These are phyloP conservation scores for Chironomus riparius DNA, from an alignment of 2,888 invertebrate genomes.

Conservation along the genomic window DNA sequence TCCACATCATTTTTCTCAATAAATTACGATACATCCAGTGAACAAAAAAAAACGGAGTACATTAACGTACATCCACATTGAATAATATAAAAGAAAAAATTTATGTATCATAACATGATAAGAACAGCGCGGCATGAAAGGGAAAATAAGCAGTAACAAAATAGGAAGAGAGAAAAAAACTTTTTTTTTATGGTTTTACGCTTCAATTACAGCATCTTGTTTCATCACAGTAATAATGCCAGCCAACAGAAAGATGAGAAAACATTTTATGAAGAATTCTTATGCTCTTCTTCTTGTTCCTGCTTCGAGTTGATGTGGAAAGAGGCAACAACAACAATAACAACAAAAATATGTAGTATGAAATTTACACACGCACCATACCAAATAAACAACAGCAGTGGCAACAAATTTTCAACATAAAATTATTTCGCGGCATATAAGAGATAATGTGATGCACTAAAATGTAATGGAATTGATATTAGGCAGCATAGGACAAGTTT, in stretches of 20 bases:
- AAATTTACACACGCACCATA: background rate
- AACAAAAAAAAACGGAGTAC: background rate
- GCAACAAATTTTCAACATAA: background rate
- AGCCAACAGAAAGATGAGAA: background rate
- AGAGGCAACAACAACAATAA: no score
- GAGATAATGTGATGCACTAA: background rate
- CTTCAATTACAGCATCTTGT: slow-evolving; percentile 14
- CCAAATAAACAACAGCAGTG: background rate
- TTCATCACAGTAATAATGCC: background rate
- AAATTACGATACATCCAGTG: no score
- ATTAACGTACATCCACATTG: background rate
- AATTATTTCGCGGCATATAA: background rate
- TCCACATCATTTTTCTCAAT: no score
- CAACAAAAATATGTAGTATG: background rate
- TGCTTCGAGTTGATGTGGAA: background rate
- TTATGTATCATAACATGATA: slow-evolving; percentile 16
- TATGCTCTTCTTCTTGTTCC: background rate
- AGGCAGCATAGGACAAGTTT: no score
- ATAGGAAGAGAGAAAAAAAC: background rate
- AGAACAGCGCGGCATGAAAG: background rate
- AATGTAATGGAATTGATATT: background rate
- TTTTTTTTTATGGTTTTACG: slow-evolving; percentile 22
- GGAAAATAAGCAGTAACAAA: background rate
- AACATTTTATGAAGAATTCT: background rate
- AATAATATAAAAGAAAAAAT: background rate